These are phyloP conservation scores for Leistus spinibarbis DNA, from an alignment of 2,888 invertebrate genomes.

Conservation along the genomic window DNA sequence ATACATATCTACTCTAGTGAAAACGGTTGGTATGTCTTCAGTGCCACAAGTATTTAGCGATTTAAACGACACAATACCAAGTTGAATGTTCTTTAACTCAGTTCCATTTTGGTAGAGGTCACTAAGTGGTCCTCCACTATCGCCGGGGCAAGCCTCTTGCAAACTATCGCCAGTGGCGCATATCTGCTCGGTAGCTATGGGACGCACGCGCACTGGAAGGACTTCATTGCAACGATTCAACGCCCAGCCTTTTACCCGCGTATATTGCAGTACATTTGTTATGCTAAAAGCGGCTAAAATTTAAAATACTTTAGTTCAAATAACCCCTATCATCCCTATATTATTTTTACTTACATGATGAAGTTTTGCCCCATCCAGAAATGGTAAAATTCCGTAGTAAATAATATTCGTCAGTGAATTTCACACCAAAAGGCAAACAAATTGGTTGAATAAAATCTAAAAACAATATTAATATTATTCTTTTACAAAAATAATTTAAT, in stretches of 20 bases:
- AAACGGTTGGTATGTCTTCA: conserved; percentile 56
- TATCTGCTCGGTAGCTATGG: conserved; percentile 55
- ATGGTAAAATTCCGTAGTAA: conserved; percentile 61
- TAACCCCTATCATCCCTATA: neutral
- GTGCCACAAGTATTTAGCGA: conserved; percentile 53
- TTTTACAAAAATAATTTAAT: neutral
- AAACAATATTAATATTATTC: conserved; percentile 40
- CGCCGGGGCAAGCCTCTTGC: conserved; percentile 57
- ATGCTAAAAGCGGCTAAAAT: conserved; percentile 49
- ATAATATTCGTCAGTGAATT: conserved; percentile 15
- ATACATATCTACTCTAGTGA: conserved; percentile 55
- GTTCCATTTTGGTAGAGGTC: conserved; percentile 44
- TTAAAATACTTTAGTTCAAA: neutral
- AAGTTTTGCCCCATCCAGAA: conserved; percentile 77
- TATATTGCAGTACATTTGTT: conserved; percentile 48
- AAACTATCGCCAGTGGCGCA: conserved; percentile 55
- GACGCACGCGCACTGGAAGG: conserved; percentile 48
- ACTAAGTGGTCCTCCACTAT: conserved; percentile 59
- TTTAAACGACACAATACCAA: conserved; percentile 59
- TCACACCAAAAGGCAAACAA: conserved; percentile 48
- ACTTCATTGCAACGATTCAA: conserved; percentile 46
- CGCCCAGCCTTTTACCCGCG: conserved; percentile 48
- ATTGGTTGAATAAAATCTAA: conserved; percentile 52
- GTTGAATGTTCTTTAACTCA: conserved; percentile 49
- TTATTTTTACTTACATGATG: conserved; percentile 60